Base-by-base conservation (phyloP, 2,113 vertebrate species). In the Ivindomyrus marchei region DNA sequence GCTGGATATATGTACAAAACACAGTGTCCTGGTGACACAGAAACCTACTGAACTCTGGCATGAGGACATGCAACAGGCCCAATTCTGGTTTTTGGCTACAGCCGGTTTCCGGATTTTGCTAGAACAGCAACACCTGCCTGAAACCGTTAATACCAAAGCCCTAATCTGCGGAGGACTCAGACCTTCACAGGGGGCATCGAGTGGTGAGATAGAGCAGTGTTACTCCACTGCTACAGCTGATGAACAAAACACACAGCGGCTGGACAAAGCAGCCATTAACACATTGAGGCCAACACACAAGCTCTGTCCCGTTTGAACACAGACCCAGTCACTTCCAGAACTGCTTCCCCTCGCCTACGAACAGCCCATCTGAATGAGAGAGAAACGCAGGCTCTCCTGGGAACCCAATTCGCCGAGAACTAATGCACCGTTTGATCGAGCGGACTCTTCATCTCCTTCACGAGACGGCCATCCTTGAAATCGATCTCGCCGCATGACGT, bases 401-500 rank as follows among this genome's bases (percentile, higher is more conserved):
- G 47, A 53, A 52, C 15, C 84, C 84, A 49, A 86, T 31, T n/a
- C 9, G 50, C 31, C 4, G 85, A 17, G 85, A 47, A 87, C n/a
- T 53, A 87, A 87, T 87, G 49, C 85, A 53, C 49, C n/a, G 15
- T 87, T 87, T 87, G 45, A 87, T 87, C 15, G 27, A 56, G n/a
- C 17, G n/a, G 85, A 56, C 85, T 36, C 50, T 56, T 56, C 84
- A 86, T 86, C 84, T 86, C 84, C 42, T 70, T 42, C 13, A 19
- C 4, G 13, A 49, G 88, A 70, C 6, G n/a, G 58, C 42, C 58
- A 39, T 83, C 88, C 88, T 52, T 8, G 46, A 80, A 89, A 89
- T 80, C 46, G 70, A 89, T 89, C 70, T 53, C 9, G 70, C 31
- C 17, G 17, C 4, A 47, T 89, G 88, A 89, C 88, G 77, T 89